A percentile compares a stretch with the other conserved stretches of the same genome.
These are phyloP conservation scores for Drosophila lowei DNA, from an alignment of 1,140 invertebrate species.

Conservation along the genomic window DNA sequence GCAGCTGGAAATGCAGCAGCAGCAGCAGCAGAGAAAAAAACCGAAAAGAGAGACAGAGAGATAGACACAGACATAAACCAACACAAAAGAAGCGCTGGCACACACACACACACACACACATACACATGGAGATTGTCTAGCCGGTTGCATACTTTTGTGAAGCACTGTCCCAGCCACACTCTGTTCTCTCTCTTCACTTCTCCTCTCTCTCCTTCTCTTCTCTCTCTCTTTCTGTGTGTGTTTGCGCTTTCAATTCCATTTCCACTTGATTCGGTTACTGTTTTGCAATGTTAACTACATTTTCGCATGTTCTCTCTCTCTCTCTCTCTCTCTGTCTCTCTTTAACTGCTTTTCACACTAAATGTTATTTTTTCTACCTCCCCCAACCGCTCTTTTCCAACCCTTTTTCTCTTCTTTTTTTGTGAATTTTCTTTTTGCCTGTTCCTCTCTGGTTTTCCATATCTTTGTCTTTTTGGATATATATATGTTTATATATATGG, in stretches of 20 bases:
- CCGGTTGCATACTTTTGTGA: conserved; percentile 64
- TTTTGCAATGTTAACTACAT: conserved; percentile 80
- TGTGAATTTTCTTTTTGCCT: conserved; percentile 19
- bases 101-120: conserved; percentile 8
- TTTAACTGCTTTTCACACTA: conserved; percentile 32
- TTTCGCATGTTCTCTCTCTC: conserved; percentile 57
- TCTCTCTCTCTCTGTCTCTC: no score
- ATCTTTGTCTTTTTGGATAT: conserved; percentile 38
- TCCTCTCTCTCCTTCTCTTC: not conserved
- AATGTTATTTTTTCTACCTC: conserved; percentile 52
- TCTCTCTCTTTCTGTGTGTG: conserved; percentile 22
- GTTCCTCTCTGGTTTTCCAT: not conserved
- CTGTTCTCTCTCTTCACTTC: conserved; percentile 8
- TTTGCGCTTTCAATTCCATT: conserved; percentile 57
- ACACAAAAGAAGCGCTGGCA: conserved; percentile 31
- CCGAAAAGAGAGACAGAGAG: conserved; percentile 3
- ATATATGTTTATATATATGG: conserved; percentile 45
- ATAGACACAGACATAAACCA: conserved; percentile 40
- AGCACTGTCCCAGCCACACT: conserved; percentile 17
- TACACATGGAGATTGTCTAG: conserved; percentile 45
- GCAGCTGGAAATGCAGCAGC: conserved; percentile 69
- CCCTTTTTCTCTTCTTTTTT: conserved; percentile 10
- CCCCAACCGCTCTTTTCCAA: not conserved
- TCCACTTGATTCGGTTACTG: conserved; percentile 76
- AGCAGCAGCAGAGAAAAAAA: not conserved